A percentile compares a stretch with the other conserved stretches of the same genome.
Evolutionary conservation across 2,797 vertebrate species (phyloP).

Genomic region (Anableps anableps): DNA sequence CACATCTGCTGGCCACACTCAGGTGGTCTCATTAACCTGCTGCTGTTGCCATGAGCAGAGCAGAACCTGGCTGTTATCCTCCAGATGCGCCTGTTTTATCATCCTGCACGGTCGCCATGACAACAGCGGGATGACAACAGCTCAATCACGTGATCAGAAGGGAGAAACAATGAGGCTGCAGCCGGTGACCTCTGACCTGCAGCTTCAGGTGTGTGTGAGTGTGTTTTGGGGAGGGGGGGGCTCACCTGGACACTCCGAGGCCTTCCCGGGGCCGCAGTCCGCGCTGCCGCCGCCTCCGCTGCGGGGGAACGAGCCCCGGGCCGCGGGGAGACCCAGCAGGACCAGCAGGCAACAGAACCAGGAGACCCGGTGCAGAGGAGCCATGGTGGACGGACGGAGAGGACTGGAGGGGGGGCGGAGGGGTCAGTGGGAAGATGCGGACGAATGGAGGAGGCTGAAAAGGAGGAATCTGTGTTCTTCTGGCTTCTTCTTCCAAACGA

Average conservation of each 20-base stretch:
- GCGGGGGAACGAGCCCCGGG: conserved; percentile 63
- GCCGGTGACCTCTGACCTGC: conserved; percentile 42
- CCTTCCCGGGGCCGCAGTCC: conserved; percentile 70
- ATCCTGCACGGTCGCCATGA: conserved; percentile 25
- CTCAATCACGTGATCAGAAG: conserved; percentile 9
- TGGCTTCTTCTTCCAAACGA: not conserved
- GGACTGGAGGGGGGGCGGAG: not conserved
- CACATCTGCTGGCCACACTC: conserved; percentile 22
- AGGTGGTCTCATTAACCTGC: conserved; percentile 13
- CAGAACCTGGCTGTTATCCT: not conserved
- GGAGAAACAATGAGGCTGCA: not conserved
- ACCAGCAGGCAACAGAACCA: conserved; percentile 50
- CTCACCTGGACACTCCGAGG: conserved; percentile 70
- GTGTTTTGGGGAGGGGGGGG: not conserved
- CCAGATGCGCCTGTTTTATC: not conserved
- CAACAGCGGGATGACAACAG: conserved; percentile 16
- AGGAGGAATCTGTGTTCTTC: not conserved
- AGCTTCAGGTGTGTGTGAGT: conserved; percentile 9
- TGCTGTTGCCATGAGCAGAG: conserved; percentile 9
- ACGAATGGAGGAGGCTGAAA: not conserved
- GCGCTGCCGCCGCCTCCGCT: conserved; percentile 32
- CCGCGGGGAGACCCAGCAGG: conserved; percentile 50
- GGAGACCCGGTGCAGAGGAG: conserved; percentile 45
- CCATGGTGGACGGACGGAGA: conserved; percentile 59
- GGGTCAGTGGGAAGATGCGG: not conserved